Evolutionary conservation across 2,113 vertebrate genomes (phyloP).

Genomic region (Chascanopsetta lugubris): DNA sequence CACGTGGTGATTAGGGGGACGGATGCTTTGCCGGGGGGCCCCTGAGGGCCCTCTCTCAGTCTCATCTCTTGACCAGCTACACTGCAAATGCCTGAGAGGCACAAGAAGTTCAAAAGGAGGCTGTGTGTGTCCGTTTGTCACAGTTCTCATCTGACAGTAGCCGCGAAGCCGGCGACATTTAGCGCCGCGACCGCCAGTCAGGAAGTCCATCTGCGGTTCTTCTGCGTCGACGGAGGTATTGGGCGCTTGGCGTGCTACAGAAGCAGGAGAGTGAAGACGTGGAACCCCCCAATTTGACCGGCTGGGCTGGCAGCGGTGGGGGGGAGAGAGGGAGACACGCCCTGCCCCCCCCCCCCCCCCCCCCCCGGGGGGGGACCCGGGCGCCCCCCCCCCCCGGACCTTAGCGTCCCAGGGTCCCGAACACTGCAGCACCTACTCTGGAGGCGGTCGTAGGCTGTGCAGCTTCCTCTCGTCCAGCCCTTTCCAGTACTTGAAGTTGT

Average conservation of each 20-base stretch:
- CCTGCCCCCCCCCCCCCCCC: too few relatives aligned
- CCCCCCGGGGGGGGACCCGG: too few relatives aligned
- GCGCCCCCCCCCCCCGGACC: too few relatives aligned
- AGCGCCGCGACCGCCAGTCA: slow-evolving; percentile 40
- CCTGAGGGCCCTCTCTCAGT: slow-evolving; percentile 54
- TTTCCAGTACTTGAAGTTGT: slow-evolving; percentile 99
- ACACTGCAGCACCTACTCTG: slow-evolving; percentile 78
- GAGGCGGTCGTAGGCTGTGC: slow-evolving; percentile 88
- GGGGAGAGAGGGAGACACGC: slow-evolving; percentile 50
- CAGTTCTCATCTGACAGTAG: slow-evolving; percentile 53
- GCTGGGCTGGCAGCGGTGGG: slow-evolving; percentile 70
- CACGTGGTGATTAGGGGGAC: slow-evolving; percentile 37
- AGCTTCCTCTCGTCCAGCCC: slow-evolving; percentile 90
- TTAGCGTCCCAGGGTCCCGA: slow-evolving; percentile 40
- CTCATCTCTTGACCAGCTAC: slow-evolving; percentile 60
- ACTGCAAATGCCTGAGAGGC: slow-evolving; percentile 62
- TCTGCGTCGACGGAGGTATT: slow-evolving; percentile 59
- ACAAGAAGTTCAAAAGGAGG: slow-evolving; percentile 63
- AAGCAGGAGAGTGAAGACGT: slow-evolving; percentile 64
- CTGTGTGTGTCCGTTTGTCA: slow-evolving; percentile 47
- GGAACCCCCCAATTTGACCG: slow-evolving; percentile 55
- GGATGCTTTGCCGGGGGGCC: slow-evolving; percentile 50
- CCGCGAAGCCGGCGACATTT: slow-evolving; percentile 34
- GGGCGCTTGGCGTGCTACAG: slow-evolving; percentile 64
- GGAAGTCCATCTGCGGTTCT: slow-evolving; percentile 56